These are phyloP conservation scores for Leptinotarsa haldemani DNA, from an alignment of 2,888 invertebrate species.

Conservation along the genomic window DNA sequence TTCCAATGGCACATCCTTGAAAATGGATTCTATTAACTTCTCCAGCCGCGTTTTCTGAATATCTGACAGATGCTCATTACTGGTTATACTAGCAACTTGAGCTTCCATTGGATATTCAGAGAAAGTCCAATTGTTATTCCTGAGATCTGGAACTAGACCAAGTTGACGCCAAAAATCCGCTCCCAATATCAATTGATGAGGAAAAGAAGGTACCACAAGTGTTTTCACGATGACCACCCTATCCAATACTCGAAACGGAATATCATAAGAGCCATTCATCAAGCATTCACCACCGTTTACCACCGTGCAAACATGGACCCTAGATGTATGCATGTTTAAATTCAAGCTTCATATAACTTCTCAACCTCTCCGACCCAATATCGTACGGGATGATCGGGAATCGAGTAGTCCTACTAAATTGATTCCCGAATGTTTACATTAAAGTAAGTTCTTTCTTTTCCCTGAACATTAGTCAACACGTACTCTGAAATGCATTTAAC, in stretches of 20 bases:
- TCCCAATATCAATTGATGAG: constrained; percentile 32
- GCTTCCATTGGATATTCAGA: neutral
- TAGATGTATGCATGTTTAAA: neutral
- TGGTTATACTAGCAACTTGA: neutral
- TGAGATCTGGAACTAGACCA: constrained; percentile 35
- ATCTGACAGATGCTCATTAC: neutral
- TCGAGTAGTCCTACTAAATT: neutral
- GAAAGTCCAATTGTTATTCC: neutral
- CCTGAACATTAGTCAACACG: too few species aligned
- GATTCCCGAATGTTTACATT: neutral
- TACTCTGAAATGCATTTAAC: too few species aligned
- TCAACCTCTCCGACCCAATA: neutral
- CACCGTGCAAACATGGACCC: neutral
- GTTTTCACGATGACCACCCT: neutral
- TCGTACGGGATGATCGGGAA: neutral
- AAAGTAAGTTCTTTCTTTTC: too few species aligned
- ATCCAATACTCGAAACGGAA: neutral
- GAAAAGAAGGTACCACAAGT: constrained; percentile 30
- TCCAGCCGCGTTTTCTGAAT: neutral
- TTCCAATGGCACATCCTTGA: neutral
- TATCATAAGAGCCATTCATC: neutral
- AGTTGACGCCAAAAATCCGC: constrained; percentile 33
- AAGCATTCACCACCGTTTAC: neutral
- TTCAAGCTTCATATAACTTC: neutral
- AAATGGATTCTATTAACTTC: constrained; percentile 30